phyloP scores from a whole-genome alignment of 2,888 invertebrate species.

The Unio pictorum region DNA sequence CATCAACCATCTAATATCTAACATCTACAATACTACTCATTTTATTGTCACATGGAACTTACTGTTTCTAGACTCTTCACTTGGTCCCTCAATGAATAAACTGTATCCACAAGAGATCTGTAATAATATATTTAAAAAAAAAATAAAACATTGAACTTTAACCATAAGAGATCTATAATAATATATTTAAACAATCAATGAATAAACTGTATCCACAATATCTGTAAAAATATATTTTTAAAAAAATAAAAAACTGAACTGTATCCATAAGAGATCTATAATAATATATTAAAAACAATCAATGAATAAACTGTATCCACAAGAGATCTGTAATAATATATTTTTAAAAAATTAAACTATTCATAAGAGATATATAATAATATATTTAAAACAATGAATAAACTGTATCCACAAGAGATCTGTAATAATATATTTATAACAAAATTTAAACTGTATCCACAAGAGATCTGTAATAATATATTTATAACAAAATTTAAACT shows the following conservation, averaged over 20 bases:
- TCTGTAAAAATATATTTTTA: constrained; percentile 70
- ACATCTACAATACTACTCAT: not conserved
- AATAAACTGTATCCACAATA: constrained; percentile 85
- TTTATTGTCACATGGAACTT: constrained; percentile 13
- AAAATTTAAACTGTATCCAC: too few species aligned
- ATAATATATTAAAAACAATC: constrained; percentile 54
- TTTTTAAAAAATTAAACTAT: not conserved
- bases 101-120: constrained; percentile 83
- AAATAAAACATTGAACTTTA: too few species aligned
- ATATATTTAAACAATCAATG: constrained; percentile 72
- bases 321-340: constrained; percentile 76
- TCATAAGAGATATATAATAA: too few species aligned
- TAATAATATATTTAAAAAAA: constrained; percentile 20
- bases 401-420: constrained; percentile 84
- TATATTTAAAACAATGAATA: constrained; percentile 75
- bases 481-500: constrained; percentile 1
- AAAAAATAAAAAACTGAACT: too few species aligned
- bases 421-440: constrained; percentile 58
- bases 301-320: constrained; percentile 85
- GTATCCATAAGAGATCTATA: too few species aligned
- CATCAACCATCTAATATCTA: not conserved
- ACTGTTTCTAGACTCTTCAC: constrained; percentile 80
- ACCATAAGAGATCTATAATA: too few species aligned
- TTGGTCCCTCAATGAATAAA: constrained; percentile 84
- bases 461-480: constrained; percentile 59